These are phyloP conservation scores for Caenorhabditis panamensis DNA, from an alignment of 2,888 invertebrate species.

Conservation along the genomic window DNA sequence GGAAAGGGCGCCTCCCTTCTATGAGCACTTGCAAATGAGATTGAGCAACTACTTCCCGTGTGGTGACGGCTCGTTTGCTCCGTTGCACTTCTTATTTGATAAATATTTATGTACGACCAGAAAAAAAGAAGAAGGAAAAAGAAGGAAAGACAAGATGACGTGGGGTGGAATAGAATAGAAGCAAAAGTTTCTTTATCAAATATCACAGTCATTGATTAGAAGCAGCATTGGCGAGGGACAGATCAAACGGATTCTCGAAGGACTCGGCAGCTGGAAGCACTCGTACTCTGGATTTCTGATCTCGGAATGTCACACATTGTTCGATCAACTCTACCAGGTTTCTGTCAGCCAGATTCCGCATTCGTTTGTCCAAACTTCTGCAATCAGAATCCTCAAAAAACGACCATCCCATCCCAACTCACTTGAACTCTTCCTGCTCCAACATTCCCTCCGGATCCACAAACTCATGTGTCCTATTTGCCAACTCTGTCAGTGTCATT, in stretches of 20 bases:
- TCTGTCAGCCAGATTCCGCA: conserved; percentile 76
- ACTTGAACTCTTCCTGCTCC: conserved; percentile 78
- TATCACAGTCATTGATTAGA: conserved; percentile 6
- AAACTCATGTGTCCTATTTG: conserved; percentile 73
- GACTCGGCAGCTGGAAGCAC: conserved; percentile 44
- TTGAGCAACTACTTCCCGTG: conserved; percentile 35
- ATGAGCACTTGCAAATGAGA: conserved; percentile 38
- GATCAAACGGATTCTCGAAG: conserved; percentile 45
- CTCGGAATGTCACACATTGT: conserved; percentile 76
- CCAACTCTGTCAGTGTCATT: conserved; percentile 79
- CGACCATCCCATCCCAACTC: conserved; percentile 26
- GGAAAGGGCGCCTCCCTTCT: conserved; percentile 5
- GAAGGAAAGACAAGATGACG: not conserved
- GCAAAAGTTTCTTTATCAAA: conserved; percentile 5
- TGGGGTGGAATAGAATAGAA: not conserved
- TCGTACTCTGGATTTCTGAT: conserved; percentile 68
- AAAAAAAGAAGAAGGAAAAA: not conserved
- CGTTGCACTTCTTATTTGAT: conserved; percentile 49
- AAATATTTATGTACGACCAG: conserved; percentile 5
- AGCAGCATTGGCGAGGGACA: conserved; percentile 5
- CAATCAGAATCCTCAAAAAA: too few relatives aligned
- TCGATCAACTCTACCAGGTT: conserved; percentile 78
- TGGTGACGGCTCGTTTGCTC: conserved; percentile 27
- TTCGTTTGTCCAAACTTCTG: conserved; percentile 79
- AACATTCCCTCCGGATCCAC: conserved; percentile 72